phyloP scores from a whole-genome alignment of 2,888 invertebrate genomes.

The Eucera pruinosa region DNA sequence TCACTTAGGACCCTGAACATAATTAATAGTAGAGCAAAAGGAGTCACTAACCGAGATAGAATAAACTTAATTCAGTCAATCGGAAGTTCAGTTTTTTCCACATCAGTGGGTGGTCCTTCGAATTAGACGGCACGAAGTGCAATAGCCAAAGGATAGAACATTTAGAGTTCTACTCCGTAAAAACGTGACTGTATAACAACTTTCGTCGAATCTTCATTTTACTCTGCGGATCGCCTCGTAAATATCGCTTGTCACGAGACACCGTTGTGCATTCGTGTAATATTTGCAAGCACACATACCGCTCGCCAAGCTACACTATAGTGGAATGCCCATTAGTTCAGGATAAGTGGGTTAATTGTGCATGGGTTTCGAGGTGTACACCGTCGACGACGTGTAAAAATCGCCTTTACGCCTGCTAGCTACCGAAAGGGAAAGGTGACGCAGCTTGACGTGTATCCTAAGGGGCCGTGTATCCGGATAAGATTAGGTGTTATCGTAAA shows the following conservation, averaged over 20 bases:
- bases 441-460: conserved; percentile 18
- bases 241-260: conserved; percentile 57
- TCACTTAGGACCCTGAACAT: too few relatives aligned
- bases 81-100: too few relatives aligned
- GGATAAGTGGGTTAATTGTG: conserved; percentile 77
- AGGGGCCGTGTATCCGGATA: conserved; percentile 17
- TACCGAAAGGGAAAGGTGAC: conserved; percentile 76
- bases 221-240: conserved; percentile 31
- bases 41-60: too few relatives aligned
- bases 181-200: too few relatives aligned
- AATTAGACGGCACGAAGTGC: too few relatives aligned
- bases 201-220: conserved; percentile 21
- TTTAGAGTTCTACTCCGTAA: too few relatives aligned
- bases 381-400: conserved; percentile 70
- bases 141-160: too few relatives aligned
- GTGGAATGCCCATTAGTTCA: conserved; percentile 77
- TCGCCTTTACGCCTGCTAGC: conserved; percentile 68
- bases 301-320: conserved; percentile 51
- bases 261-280: conserved; percentile 43
- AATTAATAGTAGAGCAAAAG: too few relatives aligned
- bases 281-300: conserved; percentile 41
- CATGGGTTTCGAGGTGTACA: conserved; percentile 57
- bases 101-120: too few relatives aligned
- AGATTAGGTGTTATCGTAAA: conserved; percentile 63
- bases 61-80: too few relatives aligned